Base-by-base conservation (phyloP, 1,140 invertebrate species). In the Leptinotarsa lineolata region DNA sequence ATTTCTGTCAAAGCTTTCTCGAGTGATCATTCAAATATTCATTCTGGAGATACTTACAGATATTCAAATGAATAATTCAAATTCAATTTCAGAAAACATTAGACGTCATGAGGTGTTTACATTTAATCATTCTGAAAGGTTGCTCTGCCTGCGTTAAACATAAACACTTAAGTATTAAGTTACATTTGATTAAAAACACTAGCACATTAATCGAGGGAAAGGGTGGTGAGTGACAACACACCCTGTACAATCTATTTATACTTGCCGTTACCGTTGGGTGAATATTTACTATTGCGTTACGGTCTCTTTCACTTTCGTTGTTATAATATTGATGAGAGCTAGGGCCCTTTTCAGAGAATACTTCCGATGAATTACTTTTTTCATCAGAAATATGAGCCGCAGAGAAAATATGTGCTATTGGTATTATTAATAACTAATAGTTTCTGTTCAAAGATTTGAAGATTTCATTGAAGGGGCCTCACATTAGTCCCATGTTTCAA, bases 131-230 rank as follows among this genome's bases (percentile, higher is more conserved):
- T 72, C 71, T 78, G 76, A 79, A 79, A 80, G 77, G 73, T 77
- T 73, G 65, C 68, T 69, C 67, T 71, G 74, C 70, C 73, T 68
- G 72, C 70, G 72, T 79, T 80, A 79, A 80, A 78, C 74, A 77
- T 74, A 79, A 77, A 76, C 76, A 75, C 76, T 76, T 77, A 75
- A 73, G 77, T 80, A 80, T 80, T 80, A 75, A 71, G 73, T 80
- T 79, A 79, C 77, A 79, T 77, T 80, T 78, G 77, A 80, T 79
- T 80, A 80, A 77, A 78, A 78, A 78, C 77, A 80, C 77, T 72
- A 77, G 77, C 77, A 77, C 77, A 77, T 74, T 76, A 78, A 78
- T 72, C 72, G 72, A 72, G 69, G 46, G 58, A 76, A 76, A 76
- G 73, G 75, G 75, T 74, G 73, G 70, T 46, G 54, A 48, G 39